Conservation (phyloP, 2,888 invertebrate species). For the Xiphydria camelus region DNA sequence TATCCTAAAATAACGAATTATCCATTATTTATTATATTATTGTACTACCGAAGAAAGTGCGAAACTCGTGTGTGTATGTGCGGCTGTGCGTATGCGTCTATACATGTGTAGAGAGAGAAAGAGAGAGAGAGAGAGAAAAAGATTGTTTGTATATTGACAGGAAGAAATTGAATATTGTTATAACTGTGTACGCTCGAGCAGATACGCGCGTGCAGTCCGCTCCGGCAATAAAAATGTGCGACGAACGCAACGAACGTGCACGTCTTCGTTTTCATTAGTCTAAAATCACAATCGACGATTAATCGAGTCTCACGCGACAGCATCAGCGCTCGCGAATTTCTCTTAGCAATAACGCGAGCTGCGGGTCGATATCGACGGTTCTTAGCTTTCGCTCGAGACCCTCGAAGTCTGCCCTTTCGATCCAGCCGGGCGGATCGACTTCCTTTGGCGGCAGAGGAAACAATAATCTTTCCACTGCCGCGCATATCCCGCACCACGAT, state of each 20-base stretch:
- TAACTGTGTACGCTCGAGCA: slow-evolving; percentile 48
- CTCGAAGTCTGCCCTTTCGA: slow-evolving; percentile 49
- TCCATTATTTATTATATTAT: slow-evolving; percentile 47
- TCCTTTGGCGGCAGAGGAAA: slow-evolving; percentile 65
- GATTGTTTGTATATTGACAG: slow-evolving; percentile 52
- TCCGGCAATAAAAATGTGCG: slow-evolving; percentile 43
- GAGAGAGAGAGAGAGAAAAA: slow-evolving; percentile 32
- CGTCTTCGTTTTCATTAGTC: too few species aligned
- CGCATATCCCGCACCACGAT: slow-evolving; percentile 79
- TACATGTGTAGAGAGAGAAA: too few species aligned
- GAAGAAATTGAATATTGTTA: slow-evolving; percentile 44
- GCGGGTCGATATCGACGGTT: slow-evolving; percentile 21
- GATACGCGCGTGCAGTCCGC: slow-evolving; percentile 32
- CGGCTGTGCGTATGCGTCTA: too few species aligned
- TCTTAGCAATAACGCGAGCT: slow-evolving; percentile 36
- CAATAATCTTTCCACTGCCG: slow-evolving; percentile 73
- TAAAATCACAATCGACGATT: too few species aligned
- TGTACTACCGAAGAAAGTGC: slow-evolving; percentile 29
- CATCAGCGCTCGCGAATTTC: slow-evolving; percentile 30
- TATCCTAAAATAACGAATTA: slow-evolving; percentile 29
- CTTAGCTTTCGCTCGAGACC: slow-evolving; percentile 41
- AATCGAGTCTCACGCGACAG: neutral
- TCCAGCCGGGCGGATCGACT: slow-evolving; percentile 64
- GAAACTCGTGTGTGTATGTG: too few species aligned
- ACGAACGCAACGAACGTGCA: neutral